Evolutionary conservation across 35 echinoderm and acorn worm genomes (phyloP), one percentile per base, ranked within the genome.

Genomic region (Patiria miniata): DNA sequence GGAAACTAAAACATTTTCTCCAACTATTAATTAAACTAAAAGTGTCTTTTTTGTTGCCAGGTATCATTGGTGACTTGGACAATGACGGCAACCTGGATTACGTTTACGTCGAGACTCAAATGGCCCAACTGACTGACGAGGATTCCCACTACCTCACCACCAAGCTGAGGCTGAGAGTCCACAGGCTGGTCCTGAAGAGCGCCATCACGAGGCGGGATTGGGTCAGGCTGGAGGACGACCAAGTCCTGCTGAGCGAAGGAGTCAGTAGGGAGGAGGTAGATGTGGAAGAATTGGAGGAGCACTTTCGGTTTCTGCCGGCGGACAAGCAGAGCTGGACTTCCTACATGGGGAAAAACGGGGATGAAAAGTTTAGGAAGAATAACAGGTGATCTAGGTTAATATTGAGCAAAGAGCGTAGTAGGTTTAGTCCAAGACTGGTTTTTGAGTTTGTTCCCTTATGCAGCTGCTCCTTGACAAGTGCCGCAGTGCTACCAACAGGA

Each of bases 31-130:
- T 14, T 57, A 57, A 57, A 57, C n/a, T 57, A 14, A n/a, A 57
- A 57, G n/a, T 38, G 10, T 22, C 17, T 57, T 6, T 59, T 8
- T 80, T 53, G 7, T n/a, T n/a, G 23, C 21, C 80, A 91, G 89
- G 89, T 86, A 36, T 59, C 14, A 91, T 91, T 39, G 89, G 73
- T 79, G 89, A 91, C 21, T 21, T 91, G 2, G 87, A 89, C 40
- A 40, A 81, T 69, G 87, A 89, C 61, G 87, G 78, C 40, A 51
- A 37, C 21, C 23, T 89, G 37, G 87, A 89, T 19, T 34, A 57
- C 39, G 61, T 89, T 15, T 52, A 57, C 60, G 53, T 39, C 2
- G 26, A 81, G 50, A 82, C 78, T 37, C 42, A 29, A 50, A 42
- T 79, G 16, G 51, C 51, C 57, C 52, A 18, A 42, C 32, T 17